phyloP scores from a whole-genome alignment of 1,140 invertebrate genomes.

The Papilio helenus region DNA sequence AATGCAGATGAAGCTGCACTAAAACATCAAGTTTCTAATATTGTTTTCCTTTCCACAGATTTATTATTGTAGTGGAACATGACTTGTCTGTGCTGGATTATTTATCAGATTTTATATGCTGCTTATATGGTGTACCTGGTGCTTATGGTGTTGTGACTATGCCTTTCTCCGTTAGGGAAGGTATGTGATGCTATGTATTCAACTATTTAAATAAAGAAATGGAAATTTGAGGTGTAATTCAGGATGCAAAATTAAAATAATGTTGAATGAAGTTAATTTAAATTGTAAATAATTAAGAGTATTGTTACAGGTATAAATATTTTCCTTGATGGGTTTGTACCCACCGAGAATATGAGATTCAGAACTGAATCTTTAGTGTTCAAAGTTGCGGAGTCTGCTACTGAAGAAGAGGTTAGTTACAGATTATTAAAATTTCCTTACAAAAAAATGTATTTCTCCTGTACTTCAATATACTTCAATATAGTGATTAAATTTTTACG shows the following conservation, averaged over 20 bases:
- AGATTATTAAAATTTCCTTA: neutral
- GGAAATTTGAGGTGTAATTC: neutral
- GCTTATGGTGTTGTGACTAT: slow-evolving; percentile 99
- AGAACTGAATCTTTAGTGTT: slow-evolving; percentile 98
- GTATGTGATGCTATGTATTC: slow-evolving; percentile 67
- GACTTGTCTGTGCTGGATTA: slow-evolving; percentile 99
- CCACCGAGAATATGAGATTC: slow-evolving; percentile 99
- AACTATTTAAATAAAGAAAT: too few relatives aligned
- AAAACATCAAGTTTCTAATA: neutral
- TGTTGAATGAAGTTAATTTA: neutral
- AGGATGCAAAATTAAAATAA: neutral
- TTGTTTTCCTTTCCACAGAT: slow-evolving; percentile 84
- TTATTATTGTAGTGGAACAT: slow-evolving; percentile 99
- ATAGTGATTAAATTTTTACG: too few relatives aligned
- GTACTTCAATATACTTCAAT: neutral
- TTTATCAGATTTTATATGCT: slow-evolving; percentile 99
- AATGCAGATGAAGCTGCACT: too few relatives aligned
- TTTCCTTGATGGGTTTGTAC: slow-evolving; percentile 99
- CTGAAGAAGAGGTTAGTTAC: slow-evolving; percentile 94
- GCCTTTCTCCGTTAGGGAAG: slow-evolving; percentile 99
- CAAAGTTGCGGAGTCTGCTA: slow-evolving; percentile 98
- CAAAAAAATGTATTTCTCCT: neutral
- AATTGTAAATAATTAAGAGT: neutral
- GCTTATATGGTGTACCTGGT: slow-evolving; percentile 98
- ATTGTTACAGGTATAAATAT: slow-evolving; percentile 95